These are phyloP conservation scores for Hassar affinis DNA, from an alignment of 2,113 vertebrate genomes.

Conservation along the genomic window DNA sequence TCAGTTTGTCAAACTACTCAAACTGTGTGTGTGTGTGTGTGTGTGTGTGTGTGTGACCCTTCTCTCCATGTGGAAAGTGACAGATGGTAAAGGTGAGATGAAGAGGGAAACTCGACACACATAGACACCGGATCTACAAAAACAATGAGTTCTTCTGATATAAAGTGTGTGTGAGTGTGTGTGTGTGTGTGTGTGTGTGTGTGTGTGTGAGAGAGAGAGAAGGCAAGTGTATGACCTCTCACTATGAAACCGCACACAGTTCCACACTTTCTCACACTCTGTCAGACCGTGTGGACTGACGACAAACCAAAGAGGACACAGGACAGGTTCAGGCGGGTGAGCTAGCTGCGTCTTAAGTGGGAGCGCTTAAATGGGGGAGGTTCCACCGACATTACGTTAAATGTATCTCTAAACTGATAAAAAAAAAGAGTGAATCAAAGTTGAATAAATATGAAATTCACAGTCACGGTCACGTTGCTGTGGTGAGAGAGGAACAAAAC, in stretches of 20 bases:
- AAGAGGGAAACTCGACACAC: constrained; percentile 31
- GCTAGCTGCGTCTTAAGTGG: not conserved
- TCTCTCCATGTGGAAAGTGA: constrained; percentile 48
- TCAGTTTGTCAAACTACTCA: too few species aligned
- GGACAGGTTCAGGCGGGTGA: not conserved
- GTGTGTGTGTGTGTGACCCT: constrained; percentile 21
- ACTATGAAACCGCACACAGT: not conserved
- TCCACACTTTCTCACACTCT: not conserved
- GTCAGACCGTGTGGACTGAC: constrained; percentile 13
- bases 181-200: constrained; percentile 14
- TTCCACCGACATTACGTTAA: not conserved
- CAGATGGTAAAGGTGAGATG: constrained; percentile 34
- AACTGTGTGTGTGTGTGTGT: not conserved
- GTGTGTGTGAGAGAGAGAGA: too few species aligned
- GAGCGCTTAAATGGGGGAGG: too few species aligned
- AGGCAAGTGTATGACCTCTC: constrained; percentile 17
- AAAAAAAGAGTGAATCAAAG: too few species aligned
- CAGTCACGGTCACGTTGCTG: not conserved
- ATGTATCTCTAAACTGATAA: not conserved
- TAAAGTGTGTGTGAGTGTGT: constrained; percentile 14
- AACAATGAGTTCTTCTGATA: not conserved
- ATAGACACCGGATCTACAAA: constrained; percentile 20
- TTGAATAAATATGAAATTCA: not conserved
- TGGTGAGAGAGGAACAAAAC: not conserved
- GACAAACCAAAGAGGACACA: not conserved